These are phyloP conservation scores for Pangasius krempfi DNA, from an alignment of 2,797 vertebrate species.

Conservation along the genomic window DNA sequence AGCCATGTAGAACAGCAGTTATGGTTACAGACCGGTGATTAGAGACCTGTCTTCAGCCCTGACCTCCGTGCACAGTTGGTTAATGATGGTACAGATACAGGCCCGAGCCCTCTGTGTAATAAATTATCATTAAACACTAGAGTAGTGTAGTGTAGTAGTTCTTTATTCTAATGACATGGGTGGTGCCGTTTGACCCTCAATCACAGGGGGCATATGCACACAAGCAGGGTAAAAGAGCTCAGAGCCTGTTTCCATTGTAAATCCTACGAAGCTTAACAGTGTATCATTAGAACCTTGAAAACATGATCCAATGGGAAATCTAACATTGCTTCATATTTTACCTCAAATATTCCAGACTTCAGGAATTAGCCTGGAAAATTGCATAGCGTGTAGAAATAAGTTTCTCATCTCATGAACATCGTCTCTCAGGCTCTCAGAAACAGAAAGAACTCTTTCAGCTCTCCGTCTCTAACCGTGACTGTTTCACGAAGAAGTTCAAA, in stretches of 20 bases:
- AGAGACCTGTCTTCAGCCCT: slow-evolving; percentile 69
- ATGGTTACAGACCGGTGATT: slow-evolving; percentile 62
- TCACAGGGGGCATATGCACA: slow-evolving; percentile 76
- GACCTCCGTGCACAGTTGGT: slow-evolving; percentile 80
- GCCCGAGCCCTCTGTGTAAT: slow-evolving; percentile 84
- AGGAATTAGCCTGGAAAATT: background rate
- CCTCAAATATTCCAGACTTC: background rate
- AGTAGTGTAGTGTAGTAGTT: background rate
- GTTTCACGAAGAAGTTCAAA: slow-evolving; percentile 64
- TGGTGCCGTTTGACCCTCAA: slow-evolving; percentile 96
- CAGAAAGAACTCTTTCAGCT: background rate
- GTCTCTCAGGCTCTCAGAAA: background rate
- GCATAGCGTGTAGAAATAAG: background rate
- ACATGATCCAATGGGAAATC: background rate
- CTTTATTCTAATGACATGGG: slow-evolving; percentile 95
- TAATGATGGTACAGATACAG: slow-evolving; percentile 83
- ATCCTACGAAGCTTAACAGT: background rate
- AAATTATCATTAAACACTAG: slow-evolving; percentile 92
- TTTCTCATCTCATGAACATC: background rate
- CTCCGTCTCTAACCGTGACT: background rate
- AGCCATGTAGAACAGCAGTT: slow-evolving; percentile 50
- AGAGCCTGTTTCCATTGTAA: background rate
- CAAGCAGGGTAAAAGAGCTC: background rate
- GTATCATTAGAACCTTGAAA: background rate
- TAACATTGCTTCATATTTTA: background rate